A percentile compares a stretch with the other conserved stretches of the same genome.
These are phyloP conservation scores for Etheostoma spectabile DNA, from an alignment of 2,113 vertebrate species.

Conservation along the genomic window DNA sequence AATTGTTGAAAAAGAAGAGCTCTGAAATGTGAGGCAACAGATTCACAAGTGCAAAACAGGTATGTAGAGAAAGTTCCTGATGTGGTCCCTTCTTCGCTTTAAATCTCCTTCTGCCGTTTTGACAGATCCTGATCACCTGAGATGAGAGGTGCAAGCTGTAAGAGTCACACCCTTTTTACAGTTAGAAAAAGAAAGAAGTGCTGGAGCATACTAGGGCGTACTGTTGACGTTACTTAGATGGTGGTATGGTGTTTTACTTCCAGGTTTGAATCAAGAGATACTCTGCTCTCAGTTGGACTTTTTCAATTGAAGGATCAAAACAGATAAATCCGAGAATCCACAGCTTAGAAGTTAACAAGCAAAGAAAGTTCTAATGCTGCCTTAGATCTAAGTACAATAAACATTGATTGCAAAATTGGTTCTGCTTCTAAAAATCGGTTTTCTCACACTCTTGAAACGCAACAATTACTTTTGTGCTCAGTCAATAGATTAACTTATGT, in stretches of 20 bases:
- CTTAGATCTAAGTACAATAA: background rate
- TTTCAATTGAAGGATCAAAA: background rate
- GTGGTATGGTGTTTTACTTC: background rate
- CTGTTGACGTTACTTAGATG: background rate
- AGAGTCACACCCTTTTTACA: slow-evolving; percentile 15
- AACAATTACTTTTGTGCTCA: background rate
- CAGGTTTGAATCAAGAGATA: background rate
- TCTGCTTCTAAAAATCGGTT: slow-evolving; percentile 3
- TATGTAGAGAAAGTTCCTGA: slow-evolving; percentile 31
- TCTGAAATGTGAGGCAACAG: background rate
- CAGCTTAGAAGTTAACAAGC: slow-evolving; percentile 5
- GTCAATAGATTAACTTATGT: slow-evolving; percentile 1
- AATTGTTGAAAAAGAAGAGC: background rate
- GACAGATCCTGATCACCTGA: slow-evolving; percentile 35
- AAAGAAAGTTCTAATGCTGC: background rate
- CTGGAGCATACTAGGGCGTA: background rate
- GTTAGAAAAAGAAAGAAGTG: slow-evolving; percentile 12
- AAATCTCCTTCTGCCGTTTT: slow-evolving; percentile 56
- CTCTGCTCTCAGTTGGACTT: background rate
- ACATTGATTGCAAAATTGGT: slow-evolving; percentile 6
- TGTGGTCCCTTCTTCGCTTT: slow-evolving; percentile 31
- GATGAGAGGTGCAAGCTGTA: slow-evolving; percentile 49
- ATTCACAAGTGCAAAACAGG: slow-evolving; percentile 20
- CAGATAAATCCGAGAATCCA: slow-evolving; percentile 15
- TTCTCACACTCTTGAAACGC: background rate